Conservation (phyloP, 2,797 vertebrate genomes). For the Ibycter americanus region DNA sequence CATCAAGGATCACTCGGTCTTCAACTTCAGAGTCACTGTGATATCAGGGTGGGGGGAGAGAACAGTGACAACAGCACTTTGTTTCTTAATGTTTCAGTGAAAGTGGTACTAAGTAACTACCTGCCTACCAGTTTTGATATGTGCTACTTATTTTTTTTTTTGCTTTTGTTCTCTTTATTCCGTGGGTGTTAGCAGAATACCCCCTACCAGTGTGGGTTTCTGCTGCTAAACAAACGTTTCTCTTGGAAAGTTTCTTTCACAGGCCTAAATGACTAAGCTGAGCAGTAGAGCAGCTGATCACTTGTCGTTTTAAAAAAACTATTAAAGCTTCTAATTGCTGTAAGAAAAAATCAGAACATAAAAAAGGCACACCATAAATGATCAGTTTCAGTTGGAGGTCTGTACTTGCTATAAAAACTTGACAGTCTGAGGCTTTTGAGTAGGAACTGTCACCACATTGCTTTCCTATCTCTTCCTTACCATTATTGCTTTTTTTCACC, state of each 20-base stretch:
- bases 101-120: neutral
- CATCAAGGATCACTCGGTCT: neutral
- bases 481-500: conserved; percentile 13
- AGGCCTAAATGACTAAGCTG: neutral
- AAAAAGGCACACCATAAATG: neutral
- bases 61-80: neutral
- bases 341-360: neutral
- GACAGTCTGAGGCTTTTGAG: neutral
- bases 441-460: neutral
- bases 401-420: neutral
- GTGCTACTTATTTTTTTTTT: neutral
- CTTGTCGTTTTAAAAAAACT: neutral
- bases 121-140: neutral
- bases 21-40: neutral
- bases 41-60: fast-evolving
- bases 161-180: neutral
- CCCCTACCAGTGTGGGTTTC: neutral
- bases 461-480: neutral
- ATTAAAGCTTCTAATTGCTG: neutral
- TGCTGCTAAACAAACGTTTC: neutral
- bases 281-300: neutral
- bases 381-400: neutral
- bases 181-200: neutral
- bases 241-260: neutral
- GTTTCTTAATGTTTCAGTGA: neutral